Conservation (phyloP, 2,888 invertebrate species). For the Branchipolynoe longqiensis region DNA sequence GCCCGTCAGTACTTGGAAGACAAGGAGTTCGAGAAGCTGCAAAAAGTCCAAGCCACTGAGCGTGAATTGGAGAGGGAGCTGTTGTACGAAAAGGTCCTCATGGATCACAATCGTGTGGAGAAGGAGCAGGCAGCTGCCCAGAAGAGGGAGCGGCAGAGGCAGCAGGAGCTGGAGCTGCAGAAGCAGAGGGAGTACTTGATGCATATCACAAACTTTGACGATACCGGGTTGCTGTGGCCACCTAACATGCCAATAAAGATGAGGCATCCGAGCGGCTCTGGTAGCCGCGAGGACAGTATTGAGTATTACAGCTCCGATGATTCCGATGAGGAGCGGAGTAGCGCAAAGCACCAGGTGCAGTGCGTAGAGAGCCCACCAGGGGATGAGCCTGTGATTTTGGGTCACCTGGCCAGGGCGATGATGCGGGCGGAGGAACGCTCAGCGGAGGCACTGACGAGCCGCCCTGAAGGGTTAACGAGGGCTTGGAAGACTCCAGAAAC, state of each 20-base stretch:
- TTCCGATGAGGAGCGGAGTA: neutral
- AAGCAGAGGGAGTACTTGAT: conserved; percentile 23
- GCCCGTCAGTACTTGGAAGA: conserved; percentile 27
- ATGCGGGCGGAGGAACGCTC: conserved; percentile 17
- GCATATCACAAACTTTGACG: conserved; percentile 30
- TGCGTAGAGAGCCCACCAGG: neutral
- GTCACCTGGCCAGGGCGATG: conserved; percentile 2
- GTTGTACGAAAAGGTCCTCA: neutral
- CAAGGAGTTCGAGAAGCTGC: conserved; percentile 9
- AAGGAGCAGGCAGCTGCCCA: conserved; percentile 5
- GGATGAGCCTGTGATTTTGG: conserved; percentile 10
- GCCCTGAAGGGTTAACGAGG: neutral
- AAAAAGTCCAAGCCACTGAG: neutral
- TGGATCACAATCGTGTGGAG: neutral
- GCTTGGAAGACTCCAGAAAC: conserved; percentile 33
- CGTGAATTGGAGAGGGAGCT: conserved; percentile 12
- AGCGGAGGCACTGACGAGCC: neutral
- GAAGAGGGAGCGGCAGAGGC: conserved; percentile 19
- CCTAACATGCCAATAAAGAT: neutral
- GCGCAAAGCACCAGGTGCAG: neutral
- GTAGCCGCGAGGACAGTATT: conserved; percentile 16
- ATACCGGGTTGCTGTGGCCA: conserved; percentile 37
- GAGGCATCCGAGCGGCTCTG: neutral
- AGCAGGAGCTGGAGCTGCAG: conserved; percentile 21
- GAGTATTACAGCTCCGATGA: conserved; percentile 34